Percentiles rank a stretch among this genome's conserved stretches.
Evolutionary conservation across 2,888 invertebrate species (phyloP).

Genomic region (Hoplodrina ambigua): DNA sequence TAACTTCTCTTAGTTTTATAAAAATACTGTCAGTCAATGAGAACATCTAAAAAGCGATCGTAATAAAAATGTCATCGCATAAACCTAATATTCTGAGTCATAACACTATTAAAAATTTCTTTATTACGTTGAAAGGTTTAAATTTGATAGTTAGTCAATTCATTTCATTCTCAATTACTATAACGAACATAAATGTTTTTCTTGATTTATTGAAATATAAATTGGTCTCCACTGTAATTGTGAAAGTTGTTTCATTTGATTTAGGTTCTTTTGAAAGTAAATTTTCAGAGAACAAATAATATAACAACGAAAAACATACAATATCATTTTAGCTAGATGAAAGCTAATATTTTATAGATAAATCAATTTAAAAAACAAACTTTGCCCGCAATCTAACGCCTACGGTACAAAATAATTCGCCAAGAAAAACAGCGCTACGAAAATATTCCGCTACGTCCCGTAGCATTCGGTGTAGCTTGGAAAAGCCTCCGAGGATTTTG

Average conservation of each 20-base stretch:
- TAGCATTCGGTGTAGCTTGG: conserved; percentile 83
- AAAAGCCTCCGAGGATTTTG: conserved; percentile 88
- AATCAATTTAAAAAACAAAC: conserved; percentile 20
- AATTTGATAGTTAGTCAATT: background rate
- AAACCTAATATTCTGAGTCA: background rate
- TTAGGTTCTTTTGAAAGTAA: background rate
- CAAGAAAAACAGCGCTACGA: conserved; percentile 53
- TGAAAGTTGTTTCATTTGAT: conserved; percentile 8
- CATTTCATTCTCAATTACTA: background rate
- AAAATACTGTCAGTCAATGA: background rate
- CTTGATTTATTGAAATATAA: background rate
- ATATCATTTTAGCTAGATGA: background rate
- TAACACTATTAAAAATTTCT: background rate
- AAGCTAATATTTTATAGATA: conserved; percentile 5
- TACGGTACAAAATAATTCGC: conserved; percentile 35
- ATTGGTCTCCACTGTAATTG: background rate
- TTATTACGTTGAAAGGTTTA: background rate
- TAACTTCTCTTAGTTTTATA: background rate
- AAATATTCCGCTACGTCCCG: conserved; percentile 81
- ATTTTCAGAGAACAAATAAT: conserved; percentile 2
- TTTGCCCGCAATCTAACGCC: conserved; percentile 15
- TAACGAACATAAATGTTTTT: background rate
- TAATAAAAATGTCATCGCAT: background rate
- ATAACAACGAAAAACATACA: conserved; percentile 3
- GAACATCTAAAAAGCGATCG: background rate